phyloP scores from a whole-genome alignment of 2,888 invertebrate species.

The Pandemis cinnamomeana region DNA sequence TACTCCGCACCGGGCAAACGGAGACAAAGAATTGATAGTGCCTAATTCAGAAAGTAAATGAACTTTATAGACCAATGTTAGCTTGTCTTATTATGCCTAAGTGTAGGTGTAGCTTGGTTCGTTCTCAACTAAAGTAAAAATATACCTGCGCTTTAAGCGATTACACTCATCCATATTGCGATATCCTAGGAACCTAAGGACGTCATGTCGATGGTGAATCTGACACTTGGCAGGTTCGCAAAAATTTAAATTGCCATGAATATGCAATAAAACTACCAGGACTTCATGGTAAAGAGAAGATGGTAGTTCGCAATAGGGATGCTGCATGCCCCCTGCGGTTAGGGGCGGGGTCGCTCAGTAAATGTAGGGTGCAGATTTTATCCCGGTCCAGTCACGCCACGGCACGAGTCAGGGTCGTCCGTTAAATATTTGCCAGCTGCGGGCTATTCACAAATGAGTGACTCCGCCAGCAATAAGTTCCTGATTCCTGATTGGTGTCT shows the following conservation, averaged over 20 bases:
- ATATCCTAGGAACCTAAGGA: no score
- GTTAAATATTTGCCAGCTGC: constrained; percentile 51
- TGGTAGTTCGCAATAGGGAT: constrained; percentile 76
- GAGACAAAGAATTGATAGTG: constrained; percentile 9
- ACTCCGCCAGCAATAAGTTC: constrained; percentile 13
- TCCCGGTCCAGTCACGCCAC: constrained; percentile 48
- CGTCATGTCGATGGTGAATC: constrained; percentile 15
- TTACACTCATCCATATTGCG: not conserved
- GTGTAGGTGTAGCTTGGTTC: not conserved
- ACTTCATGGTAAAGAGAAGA: constrained; percentile 61
- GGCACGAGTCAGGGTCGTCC: constrained; percentile 42
- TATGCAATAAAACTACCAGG: constrained; percentile 84
- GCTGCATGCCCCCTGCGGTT: constrained; percentile 73
- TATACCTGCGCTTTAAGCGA: not conserved
- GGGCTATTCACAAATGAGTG: constrained; percentile 42
- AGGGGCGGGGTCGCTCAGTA: constrained; percentile 59
- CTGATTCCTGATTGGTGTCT: not conserved
- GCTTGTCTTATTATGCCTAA: not conserved
- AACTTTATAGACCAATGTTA: not conserved
- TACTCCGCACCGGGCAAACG: constrained; percentile 4
- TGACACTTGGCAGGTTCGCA: constrained; percentile 55
- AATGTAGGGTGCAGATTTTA: constrained; percentile 58
- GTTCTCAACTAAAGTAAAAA: no score
- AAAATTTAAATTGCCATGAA: constrained; percentile 71
- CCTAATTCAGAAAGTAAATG: not conserved